phyloP scores from a whole-genome alignment of 2,888 invertebrate genomes.

The Hanleya hanleyi region DNA sequence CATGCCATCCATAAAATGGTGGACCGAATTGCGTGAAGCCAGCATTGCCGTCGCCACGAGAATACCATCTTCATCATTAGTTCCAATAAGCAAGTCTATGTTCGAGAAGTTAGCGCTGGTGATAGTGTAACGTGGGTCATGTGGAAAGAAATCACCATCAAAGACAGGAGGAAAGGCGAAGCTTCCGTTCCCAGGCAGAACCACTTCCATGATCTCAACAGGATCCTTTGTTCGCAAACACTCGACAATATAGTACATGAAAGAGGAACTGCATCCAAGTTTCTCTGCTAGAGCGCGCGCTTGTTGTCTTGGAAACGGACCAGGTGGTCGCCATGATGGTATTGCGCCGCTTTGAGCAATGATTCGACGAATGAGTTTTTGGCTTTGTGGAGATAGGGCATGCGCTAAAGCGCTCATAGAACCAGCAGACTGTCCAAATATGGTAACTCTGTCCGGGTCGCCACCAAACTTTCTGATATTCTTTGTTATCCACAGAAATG shows the following conservation, averaged over 20 bases:
- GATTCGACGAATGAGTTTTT: conserved; percentile 43
- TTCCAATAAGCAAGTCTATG: conserved; percentile 6
- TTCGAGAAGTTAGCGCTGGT: background rate
- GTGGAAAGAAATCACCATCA: conserved; percentile 16
- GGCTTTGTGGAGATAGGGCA: conserved; percentile 36
- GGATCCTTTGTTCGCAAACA: conserved; percentile 15
- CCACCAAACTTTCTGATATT: conserved; percentile 52
- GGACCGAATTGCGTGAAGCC: background rate
- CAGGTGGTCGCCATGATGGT: background rate
- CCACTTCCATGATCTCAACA: background rate
- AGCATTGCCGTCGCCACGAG: background rate
- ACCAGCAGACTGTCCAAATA: conserved; percentile 44
- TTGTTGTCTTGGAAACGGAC: background rate
- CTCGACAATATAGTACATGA: background rate
- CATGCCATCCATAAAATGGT: background rate
- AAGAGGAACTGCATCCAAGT: background rate
- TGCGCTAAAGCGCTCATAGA: conserved; percentile 45
- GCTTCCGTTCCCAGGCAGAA: background rate
- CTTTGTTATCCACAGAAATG: conserved; percentile 48
- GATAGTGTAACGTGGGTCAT: background rate
- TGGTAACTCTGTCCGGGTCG: conserved; percentile 30
- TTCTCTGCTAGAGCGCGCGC: background rate
- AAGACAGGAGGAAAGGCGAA: conserved; percentile 3
- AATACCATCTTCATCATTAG: conserved; percentile 3
- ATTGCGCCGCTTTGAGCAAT: conserved; percentile 42